Base-by-base conservation (phyloP, 2,113 vertebrate species). In the Rhodinocichla rosea region DNA sequence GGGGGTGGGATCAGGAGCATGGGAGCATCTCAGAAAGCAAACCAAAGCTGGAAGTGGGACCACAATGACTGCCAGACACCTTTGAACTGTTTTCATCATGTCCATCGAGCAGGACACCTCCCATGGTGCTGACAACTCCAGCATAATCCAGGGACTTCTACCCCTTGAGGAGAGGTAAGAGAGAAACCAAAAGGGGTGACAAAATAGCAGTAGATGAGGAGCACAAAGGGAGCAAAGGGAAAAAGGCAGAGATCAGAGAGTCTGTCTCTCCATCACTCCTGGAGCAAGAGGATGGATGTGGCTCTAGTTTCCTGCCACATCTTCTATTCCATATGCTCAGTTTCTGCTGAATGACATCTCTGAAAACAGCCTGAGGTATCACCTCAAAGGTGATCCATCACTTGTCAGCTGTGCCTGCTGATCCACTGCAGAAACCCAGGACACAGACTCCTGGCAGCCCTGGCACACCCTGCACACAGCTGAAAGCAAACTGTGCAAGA, bases 21-120 rank as follows among this genome's bases (percentile, higher is more conserved):
- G 2, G 32, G n/a, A 59, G 9, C 24, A 49, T 45, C 88, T 78
- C 33, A 7, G 64, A 65, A 74, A 21, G n/a, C 45, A 28, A 26
- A 23, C 5, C 33, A 62, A 62, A 77, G 6, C 45, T 65, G n/a
- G 4, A 21, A 70, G 10, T 10, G 35, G 64, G 60, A 59, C 37
- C 45, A 57, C 40, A 60, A 3, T 24, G 33, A 33, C 33, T 64
- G 50, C 17, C 59, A 12, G 15, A 24, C 32, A 49, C 42, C 55
- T 73, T 7, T 44, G 39, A 63, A 27, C 16, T 28, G 15, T 45
- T 44, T 60, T 23, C 26, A 55, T 4, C 28, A 4, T 0, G 0
- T 45, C 37, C 2, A 68, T 27, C 0, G 0, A 81, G 68, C 44
- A 63, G 40, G 62, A 86, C 2, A 0, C 14, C 40, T 73, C 27